These are phyloP conservation scores for Athripsodes cinereus DNA, from an alignment of 2,888 invertebrate species.

Conservation along the genomic window DNA sequence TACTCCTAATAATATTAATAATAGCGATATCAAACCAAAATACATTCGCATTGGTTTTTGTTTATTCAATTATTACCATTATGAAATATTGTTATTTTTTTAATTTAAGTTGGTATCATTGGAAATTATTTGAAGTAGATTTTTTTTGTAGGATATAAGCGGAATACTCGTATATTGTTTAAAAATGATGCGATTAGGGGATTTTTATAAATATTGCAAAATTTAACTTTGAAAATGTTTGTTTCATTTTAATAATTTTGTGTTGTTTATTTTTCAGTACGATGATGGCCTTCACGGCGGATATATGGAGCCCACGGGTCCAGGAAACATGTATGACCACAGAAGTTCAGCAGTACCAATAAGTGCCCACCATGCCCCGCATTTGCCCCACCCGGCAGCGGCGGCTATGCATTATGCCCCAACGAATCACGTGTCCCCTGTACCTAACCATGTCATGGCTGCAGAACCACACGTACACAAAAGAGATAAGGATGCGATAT, in stretches of 20 bases:
- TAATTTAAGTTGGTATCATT: too few relatives aligned
- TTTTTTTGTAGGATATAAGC: too few relatives aligned
- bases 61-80: too few relatives aligned
- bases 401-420: conserved; percentile 58
- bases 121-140: too few relatives aligned
- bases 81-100: too few relatives aligned
- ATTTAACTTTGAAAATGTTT: too few relatives aligned
- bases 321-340: conserved; percentile 71
- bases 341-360: conserved; percentile 58
- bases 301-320: conserved; percentile 74
- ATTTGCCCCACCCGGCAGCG: conserved; percentile 67
- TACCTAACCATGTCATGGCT: conserved; percentile 82
- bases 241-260: neutral
- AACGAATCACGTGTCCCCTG: conserved; percentile 76
- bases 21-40: too few relatives aligned
- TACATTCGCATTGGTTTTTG: too few relatives aligned
- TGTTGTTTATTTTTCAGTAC: conserved; percentile 59
- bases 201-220: too few relatives aligned
- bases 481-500: conserved; percentile 97
- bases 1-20: too few relatives aligned
- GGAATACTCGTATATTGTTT: too few relatives aligned
- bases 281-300: conserved; percentile 84
- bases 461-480: conserved; percentile 89
- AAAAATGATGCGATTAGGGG: too few relatives aligned
- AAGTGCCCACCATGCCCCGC: conserved; percentile 70